These are phyloP conservation scores for Trissolcus basalis DNA, from an alignment of 1,140 invertebrate genomes.

Conservation along the genomic window DNA sequence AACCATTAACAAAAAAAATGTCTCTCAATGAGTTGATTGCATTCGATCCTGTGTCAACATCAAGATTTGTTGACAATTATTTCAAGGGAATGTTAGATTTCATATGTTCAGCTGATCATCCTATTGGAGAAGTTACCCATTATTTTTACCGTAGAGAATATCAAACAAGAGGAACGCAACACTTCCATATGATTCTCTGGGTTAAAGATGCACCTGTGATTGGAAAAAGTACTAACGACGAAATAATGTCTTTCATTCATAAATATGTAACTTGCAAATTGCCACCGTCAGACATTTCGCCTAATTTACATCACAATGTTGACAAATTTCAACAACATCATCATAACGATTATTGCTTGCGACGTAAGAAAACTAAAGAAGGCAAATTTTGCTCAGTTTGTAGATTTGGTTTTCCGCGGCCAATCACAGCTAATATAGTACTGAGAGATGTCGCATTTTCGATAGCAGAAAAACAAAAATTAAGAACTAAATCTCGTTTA, in stretches of 20 bases:
- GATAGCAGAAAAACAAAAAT: neutral
- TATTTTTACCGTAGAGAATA: conserved; percentile 51
- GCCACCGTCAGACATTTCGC: neutral
- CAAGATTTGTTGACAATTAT: conserved; percentile 45
- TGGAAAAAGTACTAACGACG: neutral
- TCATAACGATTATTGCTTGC: neutral
- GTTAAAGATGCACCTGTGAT: conserved; percentile 25
- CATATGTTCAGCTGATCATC: conserved; percentile 32
- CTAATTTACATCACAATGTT: neutral
- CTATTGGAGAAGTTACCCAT: conserved; percentile 41
- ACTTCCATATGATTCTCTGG: neutral
- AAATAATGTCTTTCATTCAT: neutral
- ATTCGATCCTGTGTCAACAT: conserved; percentile 44
- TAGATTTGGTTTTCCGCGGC: neutral
- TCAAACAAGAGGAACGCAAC: conserved; percentile 33
- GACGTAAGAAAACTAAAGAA: neutral
- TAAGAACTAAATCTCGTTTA: neutral
- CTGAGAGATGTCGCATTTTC: neutral
- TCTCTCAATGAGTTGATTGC: conserved; percentile 36
- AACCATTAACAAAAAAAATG: conserved; percentile 12
- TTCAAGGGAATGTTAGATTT: conserved; percentile 47
- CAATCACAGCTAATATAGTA: neutral
- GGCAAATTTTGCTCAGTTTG: neutral
- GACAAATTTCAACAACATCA: neutral
- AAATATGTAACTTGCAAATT: neutral